Conservation (phyloP, 2,797 vertebrate species). For the Platalea minor region DNA sequence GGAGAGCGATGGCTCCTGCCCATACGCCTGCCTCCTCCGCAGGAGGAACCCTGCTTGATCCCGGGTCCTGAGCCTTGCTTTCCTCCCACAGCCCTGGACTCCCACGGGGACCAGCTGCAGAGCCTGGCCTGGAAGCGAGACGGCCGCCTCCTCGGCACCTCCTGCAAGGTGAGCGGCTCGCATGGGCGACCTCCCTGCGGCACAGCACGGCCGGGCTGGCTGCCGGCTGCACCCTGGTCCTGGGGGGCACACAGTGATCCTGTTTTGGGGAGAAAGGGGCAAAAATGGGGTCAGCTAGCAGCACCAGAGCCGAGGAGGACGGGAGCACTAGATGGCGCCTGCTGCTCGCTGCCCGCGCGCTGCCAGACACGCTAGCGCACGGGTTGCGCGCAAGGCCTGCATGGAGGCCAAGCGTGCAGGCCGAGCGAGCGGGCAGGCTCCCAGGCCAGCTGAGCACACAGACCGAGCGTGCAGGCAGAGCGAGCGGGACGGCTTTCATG, state of each 20-base stretch:
- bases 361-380: neutral
- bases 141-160: slow-evolving; percentile 85
- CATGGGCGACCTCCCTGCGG: accelerated
- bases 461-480: too few species aligned
- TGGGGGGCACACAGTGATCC: accelerated
- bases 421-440: too few species aligned
- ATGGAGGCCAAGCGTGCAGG: neutral
- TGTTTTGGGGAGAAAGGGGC: neutral
- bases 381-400: neutral
- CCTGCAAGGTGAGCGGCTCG: slow-evolving; percentile 83
- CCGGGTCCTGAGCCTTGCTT: neutral
- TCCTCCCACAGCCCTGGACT: slow-evolving; percentile 79
- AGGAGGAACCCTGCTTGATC: neutral
- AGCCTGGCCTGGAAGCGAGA: slow-evolving; percentile 89
- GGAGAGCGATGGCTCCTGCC: neutral
- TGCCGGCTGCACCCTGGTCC: neutral
- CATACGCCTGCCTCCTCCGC: accelerated
- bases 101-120: slow-evolving; percentile 87
- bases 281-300: neutral
- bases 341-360: neutral
- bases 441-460: too few species aligned
- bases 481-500: too few species aligned
- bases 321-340: slow-evolving; percentile 53
- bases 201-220: accelerated
- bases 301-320: neutral